phyloP scores from a whole-genome alignment of 2,888 invertebrate species.

The Drosophila paucipuncta region DNA sequence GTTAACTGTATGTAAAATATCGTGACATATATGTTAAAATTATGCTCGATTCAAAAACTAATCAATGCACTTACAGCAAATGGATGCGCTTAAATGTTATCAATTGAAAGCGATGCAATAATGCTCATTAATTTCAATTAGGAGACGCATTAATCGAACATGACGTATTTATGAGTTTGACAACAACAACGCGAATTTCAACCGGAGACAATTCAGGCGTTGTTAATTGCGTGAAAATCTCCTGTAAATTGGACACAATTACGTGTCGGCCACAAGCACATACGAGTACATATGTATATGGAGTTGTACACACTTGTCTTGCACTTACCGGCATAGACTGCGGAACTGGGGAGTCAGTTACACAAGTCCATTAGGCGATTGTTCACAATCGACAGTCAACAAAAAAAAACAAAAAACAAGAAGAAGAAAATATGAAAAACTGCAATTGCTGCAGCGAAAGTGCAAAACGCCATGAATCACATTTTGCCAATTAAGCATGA shows the following conservation, averaged over 20 bases:
- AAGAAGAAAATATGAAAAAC: constrained; percentile 14
- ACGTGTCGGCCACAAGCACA: neutral
- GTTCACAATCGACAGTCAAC: constrained; percentile 32
- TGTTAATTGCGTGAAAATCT: constrained; percentile 59
- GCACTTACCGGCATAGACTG: constrained; percentile 29
- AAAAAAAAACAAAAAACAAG: neutral
- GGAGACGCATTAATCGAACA: constrained; percentile 71
- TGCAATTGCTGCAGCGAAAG: constrained; percentile 56
- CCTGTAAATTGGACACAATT: constrained; percentile 16
- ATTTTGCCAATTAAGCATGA: constrained; percentile 81
- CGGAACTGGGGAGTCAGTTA: constrained; percentile 61
- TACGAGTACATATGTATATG: constrained; percentile 4
- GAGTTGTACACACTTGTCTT: constrained; percentile 13
- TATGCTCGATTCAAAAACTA: constrained; percentile 2
- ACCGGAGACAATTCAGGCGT: constrained; percentile 16
- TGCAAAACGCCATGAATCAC: constrained; percentile 78
- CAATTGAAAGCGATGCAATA: constrained; percentile 29
- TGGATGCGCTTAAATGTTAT: neutral
- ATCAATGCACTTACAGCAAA: constrained; percentile 22
- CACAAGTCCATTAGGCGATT: constrained; percentile 54
- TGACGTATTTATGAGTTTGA: constrained; percentile 82
- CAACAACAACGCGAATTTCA: constrained; percentile 41
- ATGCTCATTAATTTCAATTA: constrained; percentile 78
- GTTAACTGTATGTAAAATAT: neutral
- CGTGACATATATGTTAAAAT: neutral